Percentiles rank a stretch among this genome's conserved stretches.
Evolutionary conservation across 2,113 vertebrate species (phyloP).

Genomic region (Oncorhynchus gorbuscha): DNA sequence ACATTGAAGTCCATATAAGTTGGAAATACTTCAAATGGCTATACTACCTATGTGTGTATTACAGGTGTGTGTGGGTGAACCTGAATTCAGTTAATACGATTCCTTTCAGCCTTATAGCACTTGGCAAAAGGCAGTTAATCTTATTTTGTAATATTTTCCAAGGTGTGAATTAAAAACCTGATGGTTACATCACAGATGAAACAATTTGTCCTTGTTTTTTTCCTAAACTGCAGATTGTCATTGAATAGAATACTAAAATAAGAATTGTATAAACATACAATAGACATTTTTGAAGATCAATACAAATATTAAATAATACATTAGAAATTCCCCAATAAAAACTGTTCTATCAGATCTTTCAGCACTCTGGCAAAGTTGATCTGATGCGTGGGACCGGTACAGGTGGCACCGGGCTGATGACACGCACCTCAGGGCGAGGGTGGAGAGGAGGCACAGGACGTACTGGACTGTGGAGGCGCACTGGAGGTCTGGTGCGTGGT

Average conservation of each 20-base stretch:
- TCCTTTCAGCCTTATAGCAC: slow-evolving; percentile 49
- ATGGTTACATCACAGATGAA: slow-evolving; percentile 41
- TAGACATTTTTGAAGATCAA: too few relatives aligned
- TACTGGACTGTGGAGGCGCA: too few relatives aligned
- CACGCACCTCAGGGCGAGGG: too few relatives aligned
- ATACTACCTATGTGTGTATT: slow-evolving; percentile 45
- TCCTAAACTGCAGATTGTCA: background rate
- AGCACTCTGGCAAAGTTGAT: too few relatives aligned
- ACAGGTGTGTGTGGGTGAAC: slow-evolving; percentile 16
- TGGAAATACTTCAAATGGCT: slow-evolving; percentile 46
- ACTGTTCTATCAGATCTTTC: too few relatives aligned
- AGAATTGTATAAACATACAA: background rate
- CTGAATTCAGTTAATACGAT: slow-evolving; percentile 35
- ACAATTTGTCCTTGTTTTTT: slow-evolving; percentile 22
- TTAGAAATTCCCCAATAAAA: too few relatives aligned
- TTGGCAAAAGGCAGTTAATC: slow-evolving; percentile 51
- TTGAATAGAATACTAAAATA: background rate
- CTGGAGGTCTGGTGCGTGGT: too few relatives aligned
- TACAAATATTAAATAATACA: too few relatives aligned
- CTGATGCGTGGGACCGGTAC: too few relatives aligned
- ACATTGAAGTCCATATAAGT: slow-evolving; percentile 27
- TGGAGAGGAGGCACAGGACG: too few relatives aligned
- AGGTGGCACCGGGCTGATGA: too few relatives aligned
- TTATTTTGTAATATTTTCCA: slow-evolving; percentile 58
- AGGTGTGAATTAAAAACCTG: slow-evolving; percentile 56